Percentiles rank a stretch among this genome's conserved stretches.
phyloP scores from a whole-genome alignment of 2,797 vertebrate genomes.

The Mycteria americana region DNA sequence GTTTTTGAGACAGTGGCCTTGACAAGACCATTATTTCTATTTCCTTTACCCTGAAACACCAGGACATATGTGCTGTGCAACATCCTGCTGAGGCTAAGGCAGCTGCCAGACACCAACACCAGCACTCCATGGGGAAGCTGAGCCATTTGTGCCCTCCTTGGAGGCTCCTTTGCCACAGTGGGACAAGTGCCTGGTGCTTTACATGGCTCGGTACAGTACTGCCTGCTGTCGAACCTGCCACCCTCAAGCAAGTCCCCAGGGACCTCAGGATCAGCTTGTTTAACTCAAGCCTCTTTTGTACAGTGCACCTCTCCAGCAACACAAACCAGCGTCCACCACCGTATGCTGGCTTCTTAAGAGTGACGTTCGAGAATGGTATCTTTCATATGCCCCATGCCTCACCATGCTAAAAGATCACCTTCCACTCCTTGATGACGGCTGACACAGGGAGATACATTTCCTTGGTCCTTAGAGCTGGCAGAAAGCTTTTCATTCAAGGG shows the following conservation, averaged over 20 bases:
- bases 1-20: not conserved
- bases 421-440: not conserved
- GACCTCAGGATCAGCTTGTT: not conserved
- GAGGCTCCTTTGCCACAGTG: not conserved
- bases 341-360: rapidly evolving
- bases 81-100: not conserved
- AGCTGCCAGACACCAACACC: not conserved
- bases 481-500: not conserved
- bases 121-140: not conserved
- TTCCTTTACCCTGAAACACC: not conserved
- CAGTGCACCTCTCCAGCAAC: not conserved
- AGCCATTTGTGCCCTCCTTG: not conserved
- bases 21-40: not conserved
- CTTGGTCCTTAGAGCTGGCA: not conserved
- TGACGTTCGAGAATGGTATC: not conserved
- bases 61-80: not conserved
- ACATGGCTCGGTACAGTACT: not conserved
- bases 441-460: not conserved
- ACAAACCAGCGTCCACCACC: not conserved
- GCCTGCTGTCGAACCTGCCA: not conserved
- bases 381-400: not conserved
- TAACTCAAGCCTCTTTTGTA: not conserved
- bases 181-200: not conserved
- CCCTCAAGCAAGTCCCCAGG: not conserved
- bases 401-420: not conserved